These are phyloP conservation scores for Pygmarrhopalites habei DNA, from an alignment of 1,140 invertebrate species.

Conservation along the genomic window DNA sequence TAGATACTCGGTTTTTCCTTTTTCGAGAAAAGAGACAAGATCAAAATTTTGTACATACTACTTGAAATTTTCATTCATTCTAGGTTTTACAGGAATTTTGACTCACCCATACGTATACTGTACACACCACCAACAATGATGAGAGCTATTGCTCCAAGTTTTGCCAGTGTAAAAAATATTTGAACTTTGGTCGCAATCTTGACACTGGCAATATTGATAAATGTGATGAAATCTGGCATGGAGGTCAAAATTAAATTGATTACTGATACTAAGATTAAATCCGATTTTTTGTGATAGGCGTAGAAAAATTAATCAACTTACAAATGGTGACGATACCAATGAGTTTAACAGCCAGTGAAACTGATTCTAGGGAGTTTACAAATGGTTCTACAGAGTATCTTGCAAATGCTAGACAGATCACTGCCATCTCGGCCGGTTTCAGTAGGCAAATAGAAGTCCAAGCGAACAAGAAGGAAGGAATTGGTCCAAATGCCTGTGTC, in stretches of 20 bases:
- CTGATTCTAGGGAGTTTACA: conserved; percentile 42
- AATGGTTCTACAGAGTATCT: conserved; percentile 43
- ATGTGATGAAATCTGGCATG: conserved; percentile 19
- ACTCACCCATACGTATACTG: conserved; percentile 50
- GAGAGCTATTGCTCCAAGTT: conserved; percentile 72
- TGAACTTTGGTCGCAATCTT: conserved; percentile 53
- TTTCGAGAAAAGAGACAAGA: no score
- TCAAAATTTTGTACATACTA: no score
- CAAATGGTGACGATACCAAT: conserved; percentile 18
- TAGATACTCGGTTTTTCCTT: conserved; percentile 16
- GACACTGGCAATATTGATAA: conserved; percentile 24
- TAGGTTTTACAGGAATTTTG: no score
- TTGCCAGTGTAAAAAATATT: conserved; percentile 79
- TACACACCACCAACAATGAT: conserved; percentile 75
- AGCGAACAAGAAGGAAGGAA: conserved; percentile 69
- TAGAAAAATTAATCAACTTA: no score
- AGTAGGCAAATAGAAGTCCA: conserved; percentile 52
- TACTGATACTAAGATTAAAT: no score
- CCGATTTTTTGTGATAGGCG: no score
- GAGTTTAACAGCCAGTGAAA: conserved; percentile 40
- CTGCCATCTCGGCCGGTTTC: conserved; percentile 38
- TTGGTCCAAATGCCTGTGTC: conserved; percentile 58
- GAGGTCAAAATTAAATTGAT: no score
- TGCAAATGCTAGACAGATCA: conserved; percentile 47
- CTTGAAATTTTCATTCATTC: no score